phyloP scores from a whole-genome alignment of 30 jellyfish, hydroid and myxozoan species.

The Mastigias papua region DNA sequence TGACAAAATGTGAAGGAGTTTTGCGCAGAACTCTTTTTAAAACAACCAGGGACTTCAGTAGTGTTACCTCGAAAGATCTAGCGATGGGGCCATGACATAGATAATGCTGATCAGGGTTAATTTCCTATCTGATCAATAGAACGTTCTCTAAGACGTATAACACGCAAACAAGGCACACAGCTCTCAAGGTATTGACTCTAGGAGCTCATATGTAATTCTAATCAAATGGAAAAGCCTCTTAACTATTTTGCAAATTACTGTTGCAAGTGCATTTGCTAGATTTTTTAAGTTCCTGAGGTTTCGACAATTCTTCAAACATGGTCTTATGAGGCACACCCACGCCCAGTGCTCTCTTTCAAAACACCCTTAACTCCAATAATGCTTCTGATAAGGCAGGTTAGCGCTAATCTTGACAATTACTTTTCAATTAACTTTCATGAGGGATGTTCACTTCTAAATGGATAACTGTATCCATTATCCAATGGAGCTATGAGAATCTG shows the following conservation, averaged over 20 bases:
- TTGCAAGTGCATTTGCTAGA: background rate
- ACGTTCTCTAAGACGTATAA: no score
- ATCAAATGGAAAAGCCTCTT: background rate
- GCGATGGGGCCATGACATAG: no score
- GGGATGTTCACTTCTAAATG: background rate
- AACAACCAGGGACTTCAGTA: no score
- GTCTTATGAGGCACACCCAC: conserved; percentile 1
- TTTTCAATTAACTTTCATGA: background rate
- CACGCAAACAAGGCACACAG: no score
- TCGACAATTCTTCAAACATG: background rate
- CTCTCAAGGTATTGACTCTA: background rate
- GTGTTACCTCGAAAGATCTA: no score
- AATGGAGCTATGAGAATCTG: background rate
- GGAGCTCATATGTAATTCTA: background rate
- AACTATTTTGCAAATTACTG: no score
- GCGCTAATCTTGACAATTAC: background rate
- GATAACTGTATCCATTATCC: background rate
- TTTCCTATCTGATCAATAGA: no score
- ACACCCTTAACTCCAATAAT: background rate
- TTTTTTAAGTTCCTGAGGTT: conserved; percentile 3
- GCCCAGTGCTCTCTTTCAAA: background rate
- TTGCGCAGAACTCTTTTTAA: no score
- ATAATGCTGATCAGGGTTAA: no score
- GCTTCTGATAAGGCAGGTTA: background rate
- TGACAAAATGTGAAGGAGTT: no score